Evolutionary conservation across 2,113 vertebrate species (phyloP), one percentile per base, ranked within the genome.

Genomic region (Peromyscus californicus): DNA sequence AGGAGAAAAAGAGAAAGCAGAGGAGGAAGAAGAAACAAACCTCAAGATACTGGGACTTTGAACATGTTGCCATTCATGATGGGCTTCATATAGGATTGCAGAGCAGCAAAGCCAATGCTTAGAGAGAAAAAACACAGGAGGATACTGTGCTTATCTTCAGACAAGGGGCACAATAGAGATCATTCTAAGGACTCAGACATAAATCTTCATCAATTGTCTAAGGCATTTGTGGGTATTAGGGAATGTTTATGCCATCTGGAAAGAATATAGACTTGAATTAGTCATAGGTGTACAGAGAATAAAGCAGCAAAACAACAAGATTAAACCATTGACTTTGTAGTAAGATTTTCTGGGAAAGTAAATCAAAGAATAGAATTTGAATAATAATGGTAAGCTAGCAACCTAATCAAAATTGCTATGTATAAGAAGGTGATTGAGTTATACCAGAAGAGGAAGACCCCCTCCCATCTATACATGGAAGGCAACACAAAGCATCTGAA

Each of bases 301-400:
- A 72, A 80, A 36, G 19, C 39, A 86, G 76, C 51, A 45, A 36
- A 70, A 82, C 89, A 61, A n/a, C 89, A 61, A n/a, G 33, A 19
- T 24, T 24, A 94, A 87, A 48, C 54, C 42, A 33, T 59, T 42
- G 42, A 24, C 21, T 75, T 89, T 26, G 17, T 83, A 19, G 2
- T 82, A 54, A 79, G 89, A 69, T 54, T 89, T 91, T 11, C 22
- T 39, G 91, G 29, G 26, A 95, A 86, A 96, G 42, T 80, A 82
- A 29, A 54, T 21, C 15, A 45, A 65, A 93, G 7, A 33, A 69
- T 17, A 70, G 10, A 1, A 79, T 13, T 78, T 42, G 48, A 1
- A 36, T 54, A 57, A 26, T 29, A 72, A n/a, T 31, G 12, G 59
- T 67, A 67, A 39, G 9, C 2, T 54, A n/a, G 21, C n/a, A 17